These are phyloP conservation scores for Perodicticus potto DNA, from an alignment of 2,797 vertebrate genomes.

Conservation along the genomic window DNA sequence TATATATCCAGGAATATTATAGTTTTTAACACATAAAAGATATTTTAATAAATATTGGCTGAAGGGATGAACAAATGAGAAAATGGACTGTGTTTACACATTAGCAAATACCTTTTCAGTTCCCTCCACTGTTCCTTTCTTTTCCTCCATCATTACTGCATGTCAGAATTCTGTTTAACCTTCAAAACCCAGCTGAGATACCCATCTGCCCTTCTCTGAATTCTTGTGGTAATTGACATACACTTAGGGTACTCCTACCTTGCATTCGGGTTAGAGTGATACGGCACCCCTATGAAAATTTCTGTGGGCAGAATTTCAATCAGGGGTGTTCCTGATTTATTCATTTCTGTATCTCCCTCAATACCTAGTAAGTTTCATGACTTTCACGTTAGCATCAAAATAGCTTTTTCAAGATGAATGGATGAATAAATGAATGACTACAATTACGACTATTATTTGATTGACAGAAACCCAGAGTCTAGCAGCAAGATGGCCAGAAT, in stretches of 20 bases:
- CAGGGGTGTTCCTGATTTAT: neutral
- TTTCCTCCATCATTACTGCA: neutral
- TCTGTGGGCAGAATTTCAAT: neutral
- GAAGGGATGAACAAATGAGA: neutral
- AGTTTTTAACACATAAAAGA: neutral
- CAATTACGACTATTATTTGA: neutral
- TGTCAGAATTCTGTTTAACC: neutral
- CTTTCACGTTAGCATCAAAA: neutral
- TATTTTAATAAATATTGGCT: neutral
- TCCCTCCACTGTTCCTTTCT: neutral
- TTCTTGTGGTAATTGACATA: neutral
- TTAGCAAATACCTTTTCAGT: neutral
- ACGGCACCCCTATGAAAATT: slow-evolving; percentile 26
- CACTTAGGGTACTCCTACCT: neutral
- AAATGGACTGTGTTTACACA: neutral
- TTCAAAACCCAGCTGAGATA: neutral
- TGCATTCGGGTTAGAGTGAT: neutral
- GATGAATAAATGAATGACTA: neutral
- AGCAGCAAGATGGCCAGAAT: neutral
- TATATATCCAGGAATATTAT: neutral
- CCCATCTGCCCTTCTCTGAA: neutral
- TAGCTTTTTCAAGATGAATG: neutral
- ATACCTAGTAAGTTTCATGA: neutral
- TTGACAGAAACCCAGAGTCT: neutral
- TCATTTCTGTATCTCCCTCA: neutral